Evolutionary conservation across 1,140 invertebrate genomes (phyloP).

Genomic region (Atta cephalotes): DNA sequence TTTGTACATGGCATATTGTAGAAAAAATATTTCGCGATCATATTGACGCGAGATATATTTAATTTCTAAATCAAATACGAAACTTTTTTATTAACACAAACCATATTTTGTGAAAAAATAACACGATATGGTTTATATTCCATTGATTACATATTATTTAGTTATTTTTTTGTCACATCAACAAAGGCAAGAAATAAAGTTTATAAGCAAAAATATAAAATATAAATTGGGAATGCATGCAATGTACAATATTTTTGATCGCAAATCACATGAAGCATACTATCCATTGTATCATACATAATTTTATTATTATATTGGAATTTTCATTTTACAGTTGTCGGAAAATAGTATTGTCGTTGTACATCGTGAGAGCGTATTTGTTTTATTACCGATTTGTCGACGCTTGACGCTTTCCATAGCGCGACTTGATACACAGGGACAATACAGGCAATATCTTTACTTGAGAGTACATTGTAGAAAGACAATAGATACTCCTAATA

Average conservation of each 20-base stretch:
- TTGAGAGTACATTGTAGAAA: constrained; percentile 33
- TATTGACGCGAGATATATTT: constrained; percentile 24
- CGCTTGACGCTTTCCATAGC: constrained; percentile 4
- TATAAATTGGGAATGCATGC: neutral
- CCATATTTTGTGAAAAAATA: constrained; percentile 16
- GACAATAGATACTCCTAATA: constrained; percentile 57
- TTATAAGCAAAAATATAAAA: neutral
- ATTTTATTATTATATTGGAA: neutral
- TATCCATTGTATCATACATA: neutral
- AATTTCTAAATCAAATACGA: constrained; percentile 40
- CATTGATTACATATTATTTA: constrained; percentile 27
- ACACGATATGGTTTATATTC: constrained; percentile 17
- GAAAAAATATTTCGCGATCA: constrained; percentile 45
- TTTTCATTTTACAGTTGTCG: neutral
- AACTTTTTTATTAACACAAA: constrained; percentile 23
- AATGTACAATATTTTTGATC: neutral
- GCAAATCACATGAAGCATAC: neutral
- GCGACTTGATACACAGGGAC: constrained; percentile 4
- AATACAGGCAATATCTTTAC: constrained; percentile 47
- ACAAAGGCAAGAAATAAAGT: neutral
- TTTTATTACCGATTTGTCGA: constrained; percentile 47
- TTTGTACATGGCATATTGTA: constrained; percentile 68
- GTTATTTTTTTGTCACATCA: constrained; percentile 8
- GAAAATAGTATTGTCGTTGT: neutral
- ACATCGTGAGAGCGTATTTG: neutral